Evolutionary conservation across 2,113 vertebrate species (phyloP), one percentile per base, ranked within the genome.

Genomic region (Bos javanicus): DNA sequence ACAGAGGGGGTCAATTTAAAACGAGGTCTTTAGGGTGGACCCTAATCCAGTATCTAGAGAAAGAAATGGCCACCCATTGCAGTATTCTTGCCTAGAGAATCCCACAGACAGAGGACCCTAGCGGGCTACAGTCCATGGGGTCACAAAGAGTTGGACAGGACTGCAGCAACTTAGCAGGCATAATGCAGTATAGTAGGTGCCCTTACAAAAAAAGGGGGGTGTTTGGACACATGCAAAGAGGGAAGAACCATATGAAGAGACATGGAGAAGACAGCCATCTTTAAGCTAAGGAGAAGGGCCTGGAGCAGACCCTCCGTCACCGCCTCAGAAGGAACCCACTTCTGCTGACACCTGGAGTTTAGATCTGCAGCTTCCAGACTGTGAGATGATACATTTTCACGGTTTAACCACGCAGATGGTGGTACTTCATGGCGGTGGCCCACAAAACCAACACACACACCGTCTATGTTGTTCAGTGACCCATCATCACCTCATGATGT

Each of bases 291-390:
- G n/a, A 54, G 26, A 17, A 17, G 23, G 54, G 6, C 50, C 21
- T 2, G 36, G 59, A 10, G 48, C n/a, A 67, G n/a, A 43, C 19
- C 39, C 16, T 60, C 64, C 1, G 2, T 39, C 64, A 1, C 0
- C 1, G 33, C 6, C 48, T 46, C 13, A 1, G 12, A 46, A 46
- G 30, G 46, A 50, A 11, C 14, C 11, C 15, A 6, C 17, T 13
- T 13, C 4, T 52, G 26, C 17, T 0, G 0, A 7, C 2, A 52
- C 23, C 39, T 54, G 21, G 43, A 85, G 84, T 39, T 71, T 80
- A 46, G 21, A 33, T 8, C 33, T 28, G 15, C 3, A 28, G 56
- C 23, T 48, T 56, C 14, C 33, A n/a, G 16, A 43, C 13, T 0
- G 4, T 19, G 4, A 74, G 46, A n/a, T 33, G 43, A 25, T 33